Percentiles rank a stretch among this genome's conserved stretches.
phyloP scores from a whole-genome alignment of 2,888 invertebrate genomes.

The Chydorus sphaericus region DNA sequence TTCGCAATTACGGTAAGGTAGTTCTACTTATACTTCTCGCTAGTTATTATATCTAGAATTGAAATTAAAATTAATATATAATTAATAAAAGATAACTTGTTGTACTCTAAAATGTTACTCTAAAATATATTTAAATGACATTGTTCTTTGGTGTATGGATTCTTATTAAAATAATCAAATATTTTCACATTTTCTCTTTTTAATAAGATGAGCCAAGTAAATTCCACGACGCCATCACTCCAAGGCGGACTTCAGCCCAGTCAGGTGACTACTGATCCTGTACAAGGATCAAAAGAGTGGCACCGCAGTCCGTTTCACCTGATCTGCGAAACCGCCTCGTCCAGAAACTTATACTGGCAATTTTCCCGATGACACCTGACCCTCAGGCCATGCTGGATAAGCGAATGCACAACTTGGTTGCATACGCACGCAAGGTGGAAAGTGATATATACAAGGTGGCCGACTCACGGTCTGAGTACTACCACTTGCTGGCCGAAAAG shows the following conservation, averaged over 20 bases:
- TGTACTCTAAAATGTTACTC: no score
- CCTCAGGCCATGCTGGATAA: slow-evolving; percentile 91
- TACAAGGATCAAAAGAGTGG: slow-evolving; percentile 87
- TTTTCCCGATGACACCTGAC: slow-evolving; percentile 97
- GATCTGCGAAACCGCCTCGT: slow-evolving; percentile 98
- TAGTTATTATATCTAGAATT: no score
- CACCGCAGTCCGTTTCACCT: slow-evolving; percentile 89
- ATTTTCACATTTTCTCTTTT: background rate
- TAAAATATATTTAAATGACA: background rate
- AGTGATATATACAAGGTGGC: slow-evolving; percentile 99
- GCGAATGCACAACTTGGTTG: slow-evolving; percentile 92
- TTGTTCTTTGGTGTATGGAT: no score
- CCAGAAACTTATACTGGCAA: slow-evolving; percentile 98
- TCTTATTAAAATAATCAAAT: no score
- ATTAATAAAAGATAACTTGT: no score
- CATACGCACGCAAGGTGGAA: slow-evolving; percentile 96
- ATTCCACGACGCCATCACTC: slow-evolving; percentile 20
- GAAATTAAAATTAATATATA: no score
- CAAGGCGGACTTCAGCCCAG: slow-evolving; percentile 48
- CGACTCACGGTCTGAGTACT: slow-evolving; percentile 48
- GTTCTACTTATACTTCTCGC: no score
- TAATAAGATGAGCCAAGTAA: slow-evolving; percentile 17
- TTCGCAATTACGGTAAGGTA: no score
- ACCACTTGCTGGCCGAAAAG: slow-evolving; percentile 58
- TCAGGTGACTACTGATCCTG: slow-evolving; percentile 63